A percentile compares a stretch with the other conserved stretches of the same genome.
These are phyloP conservation scores for Drosophila aff. DNA, from an alignment of 1,140 invertebrate genomes.

Conservation along the genomic window DNA sequence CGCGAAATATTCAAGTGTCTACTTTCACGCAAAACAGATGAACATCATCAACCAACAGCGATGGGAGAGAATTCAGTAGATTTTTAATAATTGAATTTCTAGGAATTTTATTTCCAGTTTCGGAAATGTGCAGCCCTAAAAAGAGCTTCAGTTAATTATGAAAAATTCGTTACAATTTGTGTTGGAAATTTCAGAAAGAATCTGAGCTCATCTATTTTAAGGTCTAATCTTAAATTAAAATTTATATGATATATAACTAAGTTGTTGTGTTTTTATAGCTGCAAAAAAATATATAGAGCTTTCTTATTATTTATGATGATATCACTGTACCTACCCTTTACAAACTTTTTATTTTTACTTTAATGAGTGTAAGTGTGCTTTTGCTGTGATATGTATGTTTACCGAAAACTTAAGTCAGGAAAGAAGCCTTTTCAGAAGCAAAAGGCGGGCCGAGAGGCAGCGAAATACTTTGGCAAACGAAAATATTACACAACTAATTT, in stretches of 20 bases:
- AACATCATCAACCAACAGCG: neutral
- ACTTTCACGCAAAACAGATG: too few relatives aligned
- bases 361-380: slow-evolving; percentile 54
- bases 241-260: too few relatives aligned
- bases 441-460: slow-evolving; percentile 44
- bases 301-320: neutral
- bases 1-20: neutral
- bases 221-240: too few relatives aligned
- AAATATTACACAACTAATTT: slow-evolving; percentile 69
- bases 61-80: neutral
- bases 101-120: neutral
- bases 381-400: slow-evolving; percentile 15
- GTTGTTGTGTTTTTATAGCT: neutral
- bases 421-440: slow-evolving; percentile 36
- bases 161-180: neutral
- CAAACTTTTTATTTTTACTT: slow-evolving; percentile 16
- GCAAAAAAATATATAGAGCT: neutral
- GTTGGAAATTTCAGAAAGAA: neutral
- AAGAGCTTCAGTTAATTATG: neutral
- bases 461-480: slow-evolving; percentile 59
- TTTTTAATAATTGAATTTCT: neutral
- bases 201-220: too few relatives aligned
- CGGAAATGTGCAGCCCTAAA: neutral
- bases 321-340: slow-evolving; percentile 8
- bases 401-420: slow-evolving; percentile 77